Percentiles rank a stretch among this genome's conserved stretches.
Evolutionary conservation across 1,140 invertebrate species (phyloP).

Genomic region (Melipona quadrifasciata): DNA sequence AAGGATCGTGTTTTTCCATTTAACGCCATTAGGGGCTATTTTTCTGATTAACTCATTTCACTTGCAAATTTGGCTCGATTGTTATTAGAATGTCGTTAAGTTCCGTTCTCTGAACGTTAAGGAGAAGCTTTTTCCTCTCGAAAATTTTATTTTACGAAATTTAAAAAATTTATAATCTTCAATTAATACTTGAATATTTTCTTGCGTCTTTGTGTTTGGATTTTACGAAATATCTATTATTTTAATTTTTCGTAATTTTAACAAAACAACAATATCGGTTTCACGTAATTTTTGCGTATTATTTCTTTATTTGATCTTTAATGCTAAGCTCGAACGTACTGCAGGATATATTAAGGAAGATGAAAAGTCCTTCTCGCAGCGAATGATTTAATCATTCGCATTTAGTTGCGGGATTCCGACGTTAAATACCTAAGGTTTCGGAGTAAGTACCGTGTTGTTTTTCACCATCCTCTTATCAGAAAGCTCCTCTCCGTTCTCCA

Average conservation of each 20-base stretch:
- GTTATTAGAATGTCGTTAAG: not conserved
- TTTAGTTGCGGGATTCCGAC: not conserved
- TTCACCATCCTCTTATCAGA: not conserved
- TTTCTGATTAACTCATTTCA: not conserved
- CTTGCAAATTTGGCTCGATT: not conserved
- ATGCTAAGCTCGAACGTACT: too few relatives aligned
- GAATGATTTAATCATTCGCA: not conserved
- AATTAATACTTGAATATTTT: too few relatives aligned
- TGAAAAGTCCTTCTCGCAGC: not conserved
- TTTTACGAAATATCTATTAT: too few relatives aligned
- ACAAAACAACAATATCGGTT: too few relatives aligned
- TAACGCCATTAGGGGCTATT: not conserved
- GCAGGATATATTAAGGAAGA: not conserved
- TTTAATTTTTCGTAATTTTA: too few relatives aligned
- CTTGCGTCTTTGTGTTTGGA: too few relatives aligned
- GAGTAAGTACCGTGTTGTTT: not conserved
- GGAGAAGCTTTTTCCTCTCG: too few relatives aligned
- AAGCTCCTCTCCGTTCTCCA: not conserved
- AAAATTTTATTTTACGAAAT: too few relatives aligned
- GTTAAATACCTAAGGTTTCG: not conserved
- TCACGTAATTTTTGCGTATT: too few relatives aligned
- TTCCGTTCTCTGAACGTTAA: not conserved
- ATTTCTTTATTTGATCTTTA: too few relatives aligned
- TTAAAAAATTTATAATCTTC: too few relatives aligned
- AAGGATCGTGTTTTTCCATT: not conserved